Evolutionary conservation across 2,113 vertebrate genomes (phyloP).

Genomic region (Myanophis thanlyinensis): DNA sequence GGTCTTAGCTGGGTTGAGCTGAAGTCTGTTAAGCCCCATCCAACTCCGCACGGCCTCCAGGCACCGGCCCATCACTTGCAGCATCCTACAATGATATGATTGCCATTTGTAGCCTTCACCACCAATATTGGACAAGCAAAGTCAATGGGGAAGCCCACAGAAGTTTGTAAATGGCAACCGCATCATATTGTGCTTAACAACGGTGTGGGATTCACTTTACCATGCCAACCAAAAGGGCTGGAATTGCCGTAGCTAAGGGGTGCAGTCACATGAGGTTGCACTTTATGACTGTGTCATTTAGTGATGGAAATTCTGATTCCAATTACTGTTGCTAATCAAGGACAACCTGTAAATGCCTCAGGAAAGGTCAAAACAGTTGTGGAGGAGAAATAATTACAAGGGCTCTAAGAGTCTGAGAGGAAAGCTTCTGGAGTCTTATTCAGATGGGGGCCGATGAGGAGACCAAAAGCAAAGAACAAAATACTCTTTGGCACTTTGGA

Average conservation of each 20-base stretch:
- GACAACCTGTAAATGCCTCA: neutral
- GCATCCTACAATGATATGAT: neutral
- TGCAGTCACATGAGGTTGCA: neutral
- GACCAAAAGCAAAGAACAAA: neutral
- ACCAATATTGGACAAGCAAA: too few relatives aligned
- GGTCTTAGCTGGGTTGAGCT: too few relatives aligned
- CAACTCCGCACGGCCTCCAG: too few relatives aligned
- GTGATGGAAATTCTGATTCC: neutral
- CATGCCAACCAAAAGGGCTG: neutral
- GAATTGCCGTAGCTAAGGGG: neutral
- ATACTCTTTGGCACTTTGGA: neutral
- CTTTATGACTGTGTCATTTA: neutral
- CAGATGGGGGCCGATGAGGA: neutral
- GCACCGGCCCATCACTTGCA: too few relatives aligned
- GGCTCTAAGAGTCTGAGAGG: neutral
- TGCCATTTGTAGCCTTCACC: neutral
- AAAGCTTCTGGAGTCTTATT: neutral
- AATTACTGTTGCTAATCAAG: neutral
- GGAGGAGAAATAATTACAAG: neutral
- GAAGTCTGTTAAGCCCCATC: too few relatives aligned
- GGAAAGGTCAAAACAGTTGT: neutral
- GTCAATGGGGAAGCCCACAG: too few relatives aligned
- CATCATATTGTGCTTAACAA: too few relatives aligned
- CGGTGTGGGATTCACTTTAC: neutral
- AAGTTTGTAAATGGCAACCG: too few relatives aligned